These are phyloP conservation scores for Anser brachyrhynchus DNA, from an alignment of 2,113 vertebrate species.

Conservation along the genomic window DNA sequence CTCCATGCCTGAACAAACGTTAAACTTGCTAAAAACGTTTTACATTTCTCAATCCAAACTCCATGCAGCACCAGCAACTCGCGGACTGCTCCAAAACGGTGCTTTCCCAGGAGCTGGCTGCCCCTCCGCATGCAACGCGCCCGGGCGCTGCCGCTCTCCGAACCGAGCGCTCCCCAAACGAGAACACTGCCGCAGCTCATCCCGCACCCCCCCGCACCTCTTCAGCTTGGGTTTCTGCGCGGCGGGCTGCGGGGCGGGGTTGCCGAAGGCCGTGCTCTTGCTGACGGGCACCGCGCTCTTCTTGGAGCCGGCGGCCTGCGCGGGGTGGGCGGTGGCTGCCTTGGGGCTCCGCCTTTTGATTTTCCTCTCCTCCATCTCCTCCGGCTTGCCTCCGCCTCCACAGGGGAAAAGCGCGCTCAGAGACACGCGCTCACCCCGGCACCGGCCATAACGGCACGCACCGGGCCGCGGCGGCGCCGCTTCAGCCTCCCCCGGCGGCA, in stretches of 20 bases:
- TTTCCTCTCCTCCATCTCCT: slow-evolving; percentile 92
- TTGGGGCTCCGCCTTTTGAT: slow-evolving; percentile 91
- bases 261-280: slow-evolving; percentile 82
- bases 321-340: slow-evolving; percentile 79
- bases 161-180: not conserved
- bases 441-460: no score
- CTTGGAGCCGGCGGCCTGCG: slow-evolving; percentile 78
- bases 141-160: not conserved
- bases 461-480: no score
- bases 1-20: not conserved
- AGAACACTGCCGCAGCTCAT: not conserved
- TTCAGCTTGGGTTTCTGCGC: slow-evolving; percentile 84
- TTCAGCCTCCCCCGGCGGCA: no score
- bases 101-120: not conserved
- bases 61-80: not conserved
- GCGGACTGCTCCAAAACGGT: not conserved
- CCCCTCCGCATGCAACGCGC: rapidly evolving
- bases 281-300: slow-evolving; percentile 80
- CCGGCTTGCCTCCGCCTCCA: not conserved
- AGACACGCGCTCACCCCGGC: no score
- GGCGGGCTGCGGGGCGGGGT: slow-evolving; percentile 78
- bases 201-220: not conserved
- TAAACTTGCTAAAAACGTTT: not conserved
- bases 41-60: not conserved
- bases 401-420: no score